Evolutionary conservation across 2,797 vertebrate species (phyloP), one percentile per base, ranked within the genome.

Genomic region (Scolopax rusticola): DNA sequence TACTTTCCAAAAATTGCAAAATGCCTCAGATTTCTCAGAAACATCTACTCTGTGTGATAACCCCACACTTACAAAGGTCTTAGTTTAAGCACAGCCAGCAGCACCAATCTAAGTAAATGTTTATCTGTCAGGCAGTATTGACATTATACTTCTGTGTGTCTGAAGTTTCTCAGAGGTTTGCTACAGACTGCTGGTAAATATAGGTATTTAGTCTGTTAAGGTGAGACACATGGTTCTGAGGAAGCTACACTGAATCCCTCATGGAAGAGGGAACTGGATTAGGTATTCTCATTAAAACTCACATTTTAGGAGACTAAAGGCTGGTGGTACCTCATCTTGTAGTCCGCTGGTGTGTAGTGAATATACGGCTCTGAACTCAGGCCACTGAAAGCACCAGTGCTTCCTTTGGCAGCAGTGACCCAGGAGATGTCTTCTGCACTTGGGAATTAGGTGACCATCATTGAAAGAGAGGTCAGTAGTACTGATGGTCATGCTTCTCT

Each of bases 401-500:
- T 97, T 92, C 98, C 98, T 96, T 96, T 95, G 54, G 95, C 97
- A 51, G 95, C 97, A 43, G 96, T 98, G 94, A 98, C 89, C 98
- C 98, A 97, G 54, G 93, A 91, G 0, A 84, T 95, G 38, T 96
- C 98, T 91, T 98, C 98, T 17, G 74, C 67, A 3, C 36, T 92
- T 96, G 84, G 90, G 69, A 75, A 92, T 54, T 76, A 98, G 91
- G 36, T 77, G 94, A 17, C 94, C 93, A 8, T 96, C 86, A 83
- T 96, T 89, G 51, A 80, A 54, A 64, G 90, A 89, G 57, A 98
- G 96, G 40, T 98, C 96, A 0, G 97, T 89, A 10, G 97, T 96
- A 59, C 98, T 98, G 91, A 98, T 98, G 8, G 97, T 98, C 81
- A 98, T 79, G 9, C 96, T 98, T 94, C 97, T 96, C 93, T 99